Base-by-base conservation (phyloP, 2,888 invertebrate genomes). In the Apoda limacodes region DNA sequence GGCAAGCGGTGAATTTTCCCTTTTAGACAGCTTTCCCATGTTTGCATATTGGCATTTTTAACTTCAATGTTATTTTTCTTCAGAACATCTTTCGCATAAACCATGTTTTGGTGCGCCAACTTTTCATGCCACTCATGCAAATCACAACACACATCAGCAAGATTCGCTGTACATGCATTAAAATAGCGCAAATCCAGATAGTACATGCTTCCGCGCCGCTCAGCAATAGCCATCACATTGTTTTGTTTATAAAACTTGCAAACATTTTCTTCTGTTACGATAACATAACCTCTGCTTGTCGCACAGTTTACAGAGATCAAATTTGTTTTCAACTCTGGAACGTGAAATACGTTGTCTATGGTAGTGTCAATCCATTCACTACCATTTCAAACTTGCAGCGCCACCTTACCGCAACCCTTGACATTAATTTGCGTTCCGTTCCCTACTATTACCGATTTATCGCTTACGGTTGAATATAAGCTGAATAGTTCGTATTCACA, bases 341-440 rank as follows among this genome's bases (percentile, higher is more conserved):
- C 46, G 12, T 25, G 37, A 4, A 50, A 13, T 1, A 52, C 50
- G 11, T 47, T 44, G 12, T 48, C 40, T 30, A 46, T 41, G 21
- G 37, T 34, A 2, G 48, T 46, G 3, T 44, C 25, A 9, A 49
- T 34, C 43, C 45, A 52, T 29, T 43, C 39, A 4, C 2, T 27
- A 2, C 48, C 47, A 9, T 48, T 35, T 3, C 2, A 38, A 0
- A 43, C 45, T 23, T 44, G 29, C 4, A 43, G 19, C 13, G 34
- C 39, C 32, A 45, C 13, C 40, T 47, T 39, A 25, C 47, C 47
- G 12, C 13, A 36, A 1, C 45, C 48, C 1, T 22, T 2, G 1
- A 22, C 44, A 39, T n/a, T 37, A 25, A 42, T 40, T 11, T 4
- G 7, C 1, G 22, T 12, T 2, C 45, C 50, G 25, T 48, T 40